Conservation (phyloP, 2,113 vertebrate genomes). For the Hiodon alosoides region DNA sequence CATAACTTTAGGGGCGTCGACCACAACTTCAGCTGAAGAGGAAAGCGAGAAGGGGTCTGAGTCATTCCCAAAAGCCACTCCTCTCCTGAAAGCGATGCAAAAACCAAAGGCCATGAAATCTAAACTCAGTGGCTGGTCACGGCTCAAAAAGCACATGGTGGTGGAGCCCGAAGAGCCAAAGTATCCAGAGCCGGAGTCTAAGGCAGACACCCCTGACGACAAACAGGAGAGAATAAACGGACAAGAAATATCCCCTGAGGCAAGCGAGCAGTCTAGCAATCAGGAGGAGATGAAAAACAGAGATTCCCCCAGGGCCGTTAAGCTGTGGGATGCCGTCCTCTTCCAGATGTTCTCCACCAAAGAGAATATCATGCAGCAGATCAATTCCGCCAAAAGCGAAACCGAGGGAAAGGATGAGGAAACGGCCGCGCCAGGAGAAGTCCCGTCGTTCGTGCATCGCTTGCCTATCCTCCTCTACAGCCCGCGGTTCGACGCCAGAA, state of each 20-base stretch:
- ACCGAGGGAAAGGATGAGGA: slow-evolving; percentile 40
- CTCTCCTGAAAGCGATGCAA: slow-evolving; percentile 24
- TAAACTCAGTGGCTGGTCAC: slow-evolving; percentile 71
- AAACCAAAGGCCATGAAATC: slow-evolving; percentile 58
- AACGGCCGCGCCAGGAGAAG: slow-evolving; percentile 37
- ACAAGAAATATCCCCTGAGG: not conserved
- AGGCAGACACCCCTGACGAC: slow-evolving; percentile 20
- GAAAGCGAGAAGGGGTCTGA: slow-evolving; percentile 16
- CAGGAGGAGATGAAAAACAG: slow-evolving; percentile 43
- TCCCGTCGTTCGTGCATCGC: slow-evolving; percentile 59
- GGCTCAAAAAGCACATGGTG: slow-evolving; percentile 81
- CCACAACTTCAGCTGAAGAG: slow-evolving; percentile 51
- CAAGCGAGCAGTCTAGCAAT: slow-evolving; percentile 16
- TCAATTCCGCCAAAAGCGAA: slow-evolving; percentile 46
- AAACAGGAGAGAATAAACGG: not conserved
- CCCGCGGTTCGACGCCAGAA: slow-evolving; percentile 83
- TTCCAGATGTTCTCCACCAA: slow-evolving; percentile 76
- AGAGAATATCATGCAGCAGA: slow-evolving; percentile 58
- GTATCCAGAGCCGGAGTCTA: slow-evolving; percentile 46
- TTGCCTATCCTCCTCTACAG: slow-evolving; percentile 76
- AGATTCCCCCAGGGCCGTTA: slow-evolving; percentile 60
- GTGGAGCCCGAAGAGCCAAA: slow-evolving; percentile 62
- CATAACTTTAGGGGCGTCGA: slow-evolving; percentile 51
- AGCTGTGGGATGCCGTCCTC: slow-evolving; percentile 89
- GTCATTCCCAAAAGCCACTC: slow-evolving; percentile 25